phyloP scores from a whole-genome alignment of 30 jellyfish, hydroid and myxozoan genomes.

The Turritopsis rubra region DNA sequence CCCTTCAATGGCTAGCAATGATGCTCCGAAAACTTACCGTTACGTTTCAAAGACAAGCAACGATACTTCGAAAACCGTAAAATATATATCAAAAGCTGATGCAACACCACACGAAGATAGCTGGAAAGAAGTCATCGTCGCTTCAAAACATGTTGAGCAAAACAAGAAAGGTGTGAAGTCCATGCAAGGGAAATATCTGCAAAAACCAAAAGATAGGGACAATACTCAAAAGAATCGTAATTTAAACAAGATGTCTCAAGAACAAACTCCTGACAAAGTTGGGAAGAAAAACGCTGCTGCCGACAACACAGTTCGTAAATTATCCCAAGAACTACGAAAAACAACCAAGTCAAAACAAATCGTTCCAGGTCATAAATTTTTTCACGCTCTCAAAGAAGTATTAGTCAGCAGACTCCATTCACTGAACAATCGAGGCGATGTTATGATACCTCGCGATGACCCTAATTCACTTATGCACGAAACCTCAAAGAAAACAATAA shows the following conservation, averaged over 20 bases:
- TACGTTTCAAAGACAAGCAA: not conserved
- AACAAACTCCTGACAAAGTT: not conserved
- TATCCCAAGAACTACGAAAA: not conserved
- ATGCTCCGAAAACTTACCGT: not conserved
- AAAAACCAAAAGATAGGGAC: not conserved
- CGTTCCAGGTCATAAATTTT: constrained; percentile 1
- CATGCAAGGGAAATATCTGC: not conserved
- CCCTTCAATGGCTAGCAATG: not conserved
- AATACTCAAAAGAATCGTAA: not conserved
- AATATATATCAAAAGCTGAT: not conserved
- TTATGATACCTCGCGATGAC: not conserved
- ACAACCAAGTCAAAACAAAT: not conserved
- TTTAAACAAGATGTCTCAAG: not conserved
- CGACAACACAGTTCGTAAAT: not conserved
- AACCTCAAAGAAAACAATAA: not conserved
- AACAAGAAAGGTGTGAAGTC: not conserved
- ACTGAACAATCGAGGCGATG: not conserved
- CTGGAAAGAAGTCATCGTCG: not conserved
- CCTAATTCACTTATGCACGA: not conserved
- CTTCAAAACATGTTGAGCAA: not conserved
- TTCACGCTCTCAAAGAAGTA: constrained; percentile 7
- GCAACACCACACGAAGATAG: constrained; percentile 2
- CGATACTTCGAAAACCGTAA: not conserved
- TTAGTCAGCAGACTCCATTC: not conserved
- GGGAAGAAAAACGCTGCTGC: not conserved